Evolutionary conservation across 2,888 invertebrate species (phyloP).

Genomic region (Horisme vitalbata): DNA sequence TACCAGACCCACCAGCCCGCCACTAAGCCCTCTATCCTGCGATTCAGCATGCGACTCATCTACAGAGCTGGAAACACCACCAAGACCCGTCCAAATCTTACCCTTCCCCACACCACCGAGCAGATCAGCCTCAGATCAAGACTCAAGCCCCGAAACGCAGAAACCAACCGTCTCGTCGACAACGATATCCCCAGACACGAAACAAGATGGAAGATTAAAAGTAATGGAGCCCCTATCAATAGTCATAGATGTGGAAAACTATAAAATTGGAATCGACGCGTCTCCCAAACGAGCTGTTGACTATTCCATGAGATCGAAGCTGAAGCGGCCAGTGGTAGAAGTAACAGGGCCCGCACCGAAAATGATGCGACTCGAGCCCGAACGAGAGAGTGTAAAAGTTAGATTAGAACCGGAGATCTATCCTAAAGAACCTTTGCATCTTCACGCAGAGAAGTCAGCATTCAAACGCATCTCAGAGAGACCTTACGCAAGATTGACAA

Average conservation of each 20-base stretch:
- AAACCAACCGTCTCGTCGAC: constrained; percentile 80
- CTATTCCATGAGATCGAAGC: constrained; percentile 69
- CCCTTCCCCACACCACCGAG: constrained; percentile 84
- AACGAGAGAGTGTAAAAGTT: constrained; percentile 4
- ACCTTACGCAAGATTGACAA: constrained; percentile 47
- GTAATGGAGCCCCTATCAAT: constrained; percentile 75
- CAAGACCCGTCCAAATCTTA: constrained; percentile 66
- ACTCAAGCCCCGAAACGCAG: constrained; percentile 77
- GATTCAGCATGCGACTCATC: constrained; percentile 86
- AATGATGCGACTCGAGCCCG: constrained; percentile 48
- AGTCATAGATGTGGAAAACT: constrained; percentile 76
- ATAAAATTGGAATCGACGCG: constrained; percentile 74
- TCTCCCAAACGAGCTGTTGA: constrained; percentile 76
- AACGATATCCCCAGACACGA: constrained; percentile 74
- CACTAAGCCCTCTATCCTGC: constrained; percentile 87
- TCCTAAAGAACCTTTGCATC: constrained; percentile 31
- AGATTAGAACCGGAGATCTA: constrained; percentile 37
- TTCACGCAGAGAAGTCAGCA: constrained; percentile 52
- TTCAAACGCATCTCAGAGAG: constrained; percentile 53
- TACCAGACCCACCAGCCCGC: constrained; percentile 84
- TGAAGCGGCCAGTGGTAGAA: constrained; percentile 63
- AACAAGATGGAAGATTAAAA: constrained; percentile 64
- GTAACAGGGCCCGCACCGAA: constrained; percentile 60
- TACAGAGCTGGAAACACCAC: constrained; percentile 79
- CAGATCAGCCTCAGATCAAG: constrained; percentile 81